Percentiles rank a stretch among this genome's conserved stretches.
Evolutionary conservation across 2,888 invertebrate species (phyloP).

Genomic region (Metopia argyrocephala): DNA sequence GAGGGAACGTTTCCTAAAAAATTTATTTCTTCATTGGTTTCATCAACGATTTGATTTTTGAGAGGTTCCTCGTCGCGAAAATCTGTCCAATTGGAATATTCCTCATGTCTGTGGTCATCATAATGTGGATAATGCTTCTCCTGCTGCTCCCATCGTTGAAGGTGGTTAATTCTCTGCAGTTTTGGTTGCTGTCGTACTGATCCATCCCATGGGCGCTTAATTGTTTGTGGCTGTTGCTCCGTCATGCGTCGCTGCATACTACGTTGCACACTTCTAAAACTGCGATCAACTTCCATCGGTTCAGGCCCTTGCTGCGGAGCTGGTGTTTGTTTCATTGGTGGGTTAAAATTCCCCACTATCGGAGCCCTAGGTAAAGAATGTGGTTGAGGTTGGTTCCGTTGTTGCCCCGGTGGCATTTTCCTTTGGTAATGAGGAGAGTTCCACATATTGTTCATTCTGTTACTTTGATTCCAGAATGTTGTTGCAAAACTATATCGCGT

Average conservation of each 20-base stretch:
- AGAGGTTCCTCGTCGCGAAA: not conserved
- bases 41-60: too few relatives aligned
- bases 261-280: too few relatives aligned
- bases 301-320: not conserved
- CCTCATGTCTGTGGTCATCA: not conserved
- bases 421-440: too few relatives aligned
- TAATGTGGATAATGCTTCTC: not conserved
- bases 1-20: not conserved
- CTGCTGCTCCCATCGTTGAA: not conserved
- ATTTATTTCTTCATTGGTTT: not conserved
- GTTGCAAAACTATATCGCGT: too few relatives aligned
- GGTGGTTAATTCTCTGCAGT: not conserved
- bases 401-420: too few relatives aligned
- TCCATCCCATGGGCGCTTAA: not conserved
- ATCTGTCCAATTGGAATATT: not conserved
- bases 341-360: too few relatives aligned
- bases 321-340: too few relatives aligned
- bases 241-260: not conserved
- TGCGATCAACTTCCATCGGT: not conserved
- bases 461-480: too few relatives aligned
- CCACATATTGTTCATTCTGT: too few relatives aligned
- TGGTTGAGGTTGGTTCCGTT: too few relatives aligned
- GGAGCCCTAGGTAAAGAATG: too few relatives aligned
- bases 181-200: not conserved
- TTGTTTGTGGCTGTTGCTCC: not conserved